Base-by-base conservation (phyloP, 2,113 vertebrate species). In the Stigmatopora argus region DNA sequence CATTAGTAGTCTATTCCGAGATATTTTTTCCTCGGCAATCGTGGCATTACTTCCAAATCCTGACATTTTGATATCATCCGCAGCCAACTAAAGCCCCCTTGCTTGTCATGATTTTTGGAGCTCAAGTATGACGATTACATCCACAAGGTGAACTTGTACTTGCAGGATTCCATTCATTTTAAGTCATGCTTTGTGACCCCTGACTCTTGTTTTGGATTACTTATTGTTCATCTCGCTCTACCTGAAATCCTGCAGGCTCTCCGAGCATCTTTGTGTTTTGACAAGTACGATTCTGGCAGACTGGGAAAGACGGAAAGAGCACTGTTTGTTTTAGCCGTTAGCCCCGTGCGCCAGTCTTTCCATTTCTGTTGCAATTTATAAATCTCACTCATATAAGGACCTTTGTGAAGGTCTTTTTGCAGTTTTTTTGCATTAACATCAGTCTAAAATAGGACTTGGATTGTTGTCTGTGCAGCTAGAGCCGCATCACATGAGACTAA, bases 251-350 rank as follows among this genome's bases (percentile, higher is more conserved):
- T 35, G 41, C 51, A 47, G 70, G 66, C 63, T 76, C 67, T 62
- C 58, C 23, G 76, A 70, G 68, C 66, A 65, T 67, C 78, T 45
- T 76, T 72, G 61, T 70, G 66, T 70, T 76, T 70, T 72, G 71
- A 74, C 71, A 65, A 59, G 62, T 68, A 69, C 72, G 65, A 78
- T 55, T 46, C 34, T 44, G 69, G 77, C 55, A 41, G 64, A 7
- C 53, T 44, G 26, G 44, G n/a, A 66, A 62, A 52, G 55, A 66
- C 59, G n/a, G 2, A 1, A 19, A 18, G 23, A 48, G 57, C n/a
- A 34, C 26, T 47, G 49, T 59, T 67, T 69, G 58, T 66, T 75
- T 68, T 56, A n/a, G 48, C 63, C 2, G 3, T 49, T 18, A 47
- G 55, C 58, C 56, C 62, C 18, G 38, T 26, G 31, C 7, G 23